A percentile compares a stretch with the other conserved stretches of the same genome.
These are phyloP conservation scores for Prunella himalayana DNA, from an alignment of 2,113 vertebrate species.

Conservation along the genomic window DNA sequence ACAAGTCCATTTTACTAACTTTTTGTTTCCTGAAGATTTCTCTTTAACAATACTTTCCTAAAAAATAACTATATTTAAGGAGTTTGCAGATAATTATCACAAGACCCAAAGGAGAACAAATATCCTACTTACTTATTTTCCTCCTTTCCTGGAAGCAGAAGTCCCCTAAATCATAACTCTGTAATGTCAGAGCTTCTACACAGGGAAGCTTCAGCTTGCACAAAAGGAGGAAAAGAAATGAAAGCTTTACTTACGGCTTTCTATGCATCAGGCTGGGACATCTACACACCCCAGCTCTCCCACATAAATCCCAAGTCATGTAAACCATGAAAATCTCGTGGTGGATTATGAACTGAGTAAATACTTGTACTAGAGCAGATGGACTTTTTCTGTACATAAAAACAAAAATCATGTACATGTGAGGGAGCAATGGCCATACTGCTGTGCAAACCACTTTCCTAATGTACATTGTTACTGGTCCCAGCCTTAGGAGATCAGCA, in stretches of 20 bases:
- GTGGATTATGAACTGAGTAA: not conserved
- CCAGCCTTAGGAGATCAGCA: not conserved
- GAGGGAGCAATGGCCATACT: not conserved
- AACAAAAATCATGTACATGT: not conserved
- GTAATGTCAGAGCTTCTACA: not conserved
- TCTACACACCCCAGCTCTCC: fast-evolving
- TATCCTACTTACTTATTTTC: not conserved
- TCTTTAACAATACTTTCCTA: not conserved
- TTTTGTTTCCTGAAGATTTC: not conserved
- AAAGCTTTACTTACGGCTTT: not conserved
- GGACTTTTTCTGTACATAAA: not conserved
- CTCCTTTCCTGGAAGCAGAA: not conserved
- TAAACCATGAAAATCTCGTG: not conserved
- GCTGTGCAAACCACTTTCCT: not conserved
- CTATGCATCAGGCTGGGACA: not conserved
- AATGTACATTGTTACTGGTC: not conserved
- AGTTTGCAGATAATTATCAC: not conserved
- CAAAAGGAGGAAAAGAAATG: not conserved
- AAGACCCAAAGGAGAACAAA: not conserved
- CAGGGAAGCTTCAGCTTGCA: not conserved
- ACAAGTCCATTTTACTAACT: not conserved
- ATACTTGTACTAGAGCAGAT: not conserved
- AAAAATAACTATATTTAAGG: not conserved
- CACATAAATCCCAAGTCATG: not conserved
- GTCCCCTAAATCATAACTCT: not conserved